Evolutionary conservation across 2,113 vertebrate genomes (phyloP).

Genomic region (Gallinago media): DNA sequence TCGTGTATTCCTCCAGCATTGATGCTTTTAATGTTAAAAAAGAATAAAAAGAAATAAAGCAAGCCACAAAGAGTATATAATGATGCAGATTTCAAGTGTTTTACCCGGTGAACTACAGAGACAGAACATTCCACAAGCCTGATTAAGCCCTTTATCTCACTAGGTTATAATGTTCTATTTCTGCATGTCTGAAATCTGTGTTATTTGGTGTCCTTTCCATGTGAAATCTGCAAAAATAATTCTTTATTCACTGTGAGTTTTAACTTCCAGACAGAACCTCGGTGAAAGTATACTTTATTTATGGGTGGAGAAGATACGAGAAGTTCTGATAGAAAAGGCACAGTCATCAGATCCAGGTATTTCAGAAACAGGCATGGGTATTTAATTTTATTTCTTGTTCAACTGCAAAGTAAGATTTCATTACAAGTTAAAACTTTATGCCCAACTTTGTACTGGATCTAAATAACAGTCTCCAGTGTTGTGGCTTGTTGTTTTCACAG

Average conservation of each 20-base stretch:
- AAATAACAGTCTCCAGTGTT: background rate
- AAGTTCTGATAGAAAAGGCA: conserved; percentile 88
- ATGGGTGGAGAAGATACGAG: conserved; percentile 95
- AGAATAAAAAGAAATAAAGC: background rate
- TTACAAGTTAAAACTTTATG: background rate
- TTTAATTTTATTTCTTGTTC: background rate
- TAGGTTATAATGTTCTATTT: background rate
- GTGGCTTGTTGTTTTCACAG: background rate
- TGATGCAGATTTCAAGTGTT: background rate
- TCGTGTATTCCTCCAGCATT: background rate
- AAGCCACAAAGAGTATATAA: background rate
- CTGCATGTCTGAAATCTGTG: background rate
- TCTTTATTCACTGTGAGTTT: conserved; percentile 18
- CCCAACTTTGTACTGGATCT: background rate
- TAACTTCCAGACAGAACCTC: conserved; percentile 84
- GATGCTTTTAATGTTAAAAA: background rate
- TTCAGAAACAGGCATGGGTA: background rate
- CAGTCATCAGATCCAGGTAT: conserved; percentile 85
- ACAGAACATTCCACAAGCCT: background rate
- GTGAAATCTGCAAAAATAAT: background rate
- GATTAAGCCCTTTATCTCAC: background rate
- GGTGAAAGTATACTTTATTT: conserved; percentile 96
- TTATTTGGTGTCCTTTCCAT: background rate
- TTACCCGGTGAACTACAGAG: background rate
- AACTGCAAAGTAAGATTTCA: background rate